Percentiles rank a stretch among this genome's conserved stretches.
phyloP scores from a whole-genome alignment of 2,888 invertebrate species.

The Caenorhabditis imperialis region DNA sequence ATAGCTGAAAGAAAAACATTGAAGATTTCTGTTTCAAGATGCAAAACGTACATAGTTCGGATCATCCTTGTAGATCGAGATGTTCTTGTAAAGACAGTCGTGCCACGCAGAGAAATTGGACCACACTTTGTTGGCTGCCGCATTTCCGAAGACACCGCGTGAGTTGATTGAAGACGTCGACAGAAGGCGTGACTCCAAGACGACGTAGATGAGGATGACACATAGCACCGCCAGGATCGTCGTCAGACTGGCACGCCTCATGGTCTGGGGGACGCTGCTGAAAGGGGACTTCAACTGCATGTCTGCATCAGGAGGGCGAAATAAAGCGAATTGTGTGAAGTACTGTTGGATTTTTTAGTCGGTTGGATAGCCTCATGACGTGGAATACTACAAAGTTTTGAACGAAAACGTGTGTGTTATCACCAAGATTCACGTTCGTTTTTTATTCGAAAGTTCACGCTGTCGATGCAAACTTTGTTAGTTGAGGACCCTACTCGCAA shows the following conservation, averaged over 20 bases:
- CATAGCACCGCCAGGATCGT: conserved; percentile 13
- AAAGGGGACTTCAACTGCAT: no score
- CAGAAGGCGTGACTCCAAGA: background rate
- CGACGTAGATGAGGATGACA: conserved; percentile 31
- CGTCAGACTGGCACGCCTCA: conserved; percentile 18
- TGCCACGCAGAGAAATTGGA: conserved; percentile 37
- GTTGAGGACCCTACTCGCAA: no score
- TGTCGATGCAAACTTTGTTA: no score
- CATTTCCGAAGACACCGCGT: conserved; percentile 6
- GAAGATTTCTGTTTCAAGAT: background rate
- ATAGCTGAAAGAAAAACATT: conserved; percentile 23
- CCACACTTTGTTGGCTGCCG: conserved; percentile 8
- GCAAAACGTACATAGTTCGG: conserved; percentile 21
- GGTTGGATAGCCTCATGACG: no score
- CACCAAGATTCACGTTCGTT: no score
- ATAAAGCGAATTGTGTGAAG: no score
- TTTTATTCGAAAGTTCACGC: no score
- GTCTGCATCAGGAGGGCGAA: no score
- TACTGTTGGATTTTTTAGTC: no score
- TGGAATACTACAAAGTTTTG: no score
- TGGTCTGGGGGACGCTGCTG: background rate
- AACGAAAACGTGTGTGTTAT: no score
- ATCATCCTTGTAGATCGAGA: conserved; percentile 3
- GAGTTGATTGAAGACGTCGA: background rate
- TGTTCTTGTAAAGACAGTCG: conserved; percentile 28